Evolutionary conservation across 2,113 vertebrate species (phyloP), one percentile per base, ranked within the genome.

Genomic region (Halichoerus grypus): DNA sequence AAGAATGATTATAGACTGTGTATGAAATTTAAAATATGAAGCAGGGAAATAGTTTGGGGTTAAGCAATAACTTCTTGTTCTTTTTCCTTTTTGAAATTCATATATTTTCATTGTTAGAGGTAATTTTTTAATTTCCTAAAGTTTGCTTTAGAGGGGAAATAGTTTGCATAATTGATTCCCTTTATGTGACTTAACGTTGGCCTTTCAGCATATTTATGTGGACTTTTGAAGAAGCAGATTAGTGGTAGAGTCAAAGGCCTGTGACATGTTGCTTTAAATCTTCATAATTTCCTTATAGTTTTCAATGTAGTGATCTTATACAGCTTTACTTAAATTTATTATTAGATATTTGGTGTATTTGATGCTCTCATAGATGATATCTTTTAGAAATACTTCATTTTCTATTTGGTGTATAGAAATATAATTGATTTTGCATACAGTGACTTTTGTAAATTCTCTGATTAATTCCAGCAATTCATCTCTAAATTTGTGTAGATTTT

Each of bases 71-170:
- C 7, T 71, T 59, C 91, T 88, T 46, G 7, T 95, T 76, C 2
- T 88, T 85, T 91, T 92, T 94, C 11, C 31, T 86, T 92, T 94
- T 74, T 65, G 69, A 88, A 88, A 83, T 85, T n/a, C 51, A 31
- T 67, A 0, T 84, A 53, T 51, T 96, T 91, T 90, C 16, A 51
- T 91, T 94, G 63, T 84, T 80, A 69, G 10, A 92, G 14, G 28
- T 88, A 72, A 36, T 72, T 93, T 88, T 61, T 28, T 79, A 65
- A 33, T 85, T 93, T 81, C 49, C 22, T 31, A 42, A 89, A 59
- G 33, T 95, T 74, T 79, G 22, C 19, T 67, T 69, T 93, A 77
- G 15, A 74, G 9, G 46, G 57, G 91, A 91, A 89, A 31, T 86
- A 69, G 81, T 95, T 91, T 95, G 26, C 24, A 81, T 36, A 91